Base-by-base conservation (phyloP, 2,113 vertebrate genomes). In the Oncorhynchus kisutch region DNA sequence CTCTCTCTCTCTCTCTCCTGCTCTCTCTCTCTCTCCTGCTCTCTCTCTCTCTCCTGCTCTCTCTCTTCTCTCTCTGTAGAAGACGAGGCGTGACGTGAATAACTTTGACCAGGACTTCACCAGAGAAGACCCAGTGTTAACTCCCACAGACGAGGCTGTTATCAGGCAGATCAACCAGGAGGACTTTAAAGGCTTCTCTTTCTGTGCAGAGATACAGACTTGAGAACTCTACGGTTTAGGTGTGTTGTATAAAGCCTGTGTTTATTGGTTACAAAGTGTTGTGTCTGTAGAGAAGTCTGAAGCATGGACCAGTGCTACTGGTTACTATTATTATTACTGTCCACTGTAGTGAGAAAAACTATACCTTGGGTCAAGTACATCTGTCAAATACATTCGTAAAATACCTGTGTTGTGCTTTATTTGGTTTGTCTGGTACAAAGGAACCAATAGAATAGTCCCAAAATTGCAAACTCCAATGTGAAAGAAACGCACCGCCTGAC, bases 61-160 rank as follows among this genome's bases (percentile, higher is more conserved):
- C 25, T 27, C 25, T 34, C 39, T 24, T 4, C 11, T 68, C 18
- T 31, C 59, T 74, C 48, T 88, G 62, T 92, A 99, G 98, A 99
- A 99, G 93, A 99, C 98, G 92, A 99, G 98, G 93, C 95, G 96
- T 86, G 98, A 99, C 62, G 97, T 99, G 92, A 99, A 99, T 95
- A 99, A 99, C 93, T 99, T 99, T 79, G 97, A 99, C 93, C 97
- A 99, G 94, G 97, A 98, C 93, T 99, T 99, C 93, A 99, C 98
- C 51, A 95, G 96, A 86, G 98, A 99, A 92, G 97, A 99, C 82
- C 98, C 98, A 0, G 93, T 97, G 65, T 92, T 99, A 91, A 99
- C 97, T 0, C 95, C 96, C 60, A 97, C 98, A 68, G 97, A 99
- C 54, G 97, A 99, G 86, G 94, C 96, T 77, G 97, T 99, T 85